Base-by-base conservation (phyloP, 2,888 invertebrate species). In the Paralinhomoeus sp. region DNA sequence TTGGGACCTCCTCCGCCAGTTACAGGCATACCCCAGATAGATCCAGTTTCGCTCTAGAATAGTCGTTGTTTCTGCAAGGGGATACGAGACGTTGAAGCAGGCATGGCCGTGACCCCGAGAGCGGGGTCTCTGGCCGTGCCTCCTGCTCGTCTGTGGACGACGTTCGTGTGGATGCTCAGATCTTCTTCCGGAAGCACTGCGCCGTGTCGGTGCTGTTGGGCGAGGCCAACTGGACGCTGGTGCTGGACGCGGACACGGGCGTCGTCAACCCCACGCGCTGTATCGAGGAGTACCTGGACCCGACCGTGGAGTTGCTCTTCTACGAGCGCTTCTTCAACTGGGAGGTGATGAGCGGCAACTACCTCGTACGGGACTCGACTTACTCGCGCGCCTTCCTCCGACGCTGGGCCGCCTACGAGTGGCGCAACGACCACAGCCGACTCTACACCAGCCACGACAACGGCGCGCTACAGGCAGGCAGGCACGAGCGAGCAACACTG, bases 261-360 rank as follows among this genome's bases (percentile, higher is more conserved):
- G 50, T 58, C 7, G 57, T 55, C 38, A 59, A 59, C 46, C 59
- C 59, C 12, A 20, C 3, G 13, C 24, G 22, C 23, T 37, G 37
- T 17, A 3, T 52, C 2, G 49, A 52, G 44, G 58, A 59, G 45
- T 59, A 55, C 54, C 58, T 59, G 44, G 59, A 59, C 44, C 48
- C 49, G 34, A 51, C 57, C 2, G 56, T 56, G 37, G 53, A 57
- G 47, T 42, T 59, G 20, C 45, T 59, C 37, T 57, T 59, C 50
- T 59, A 59, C 44, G 58, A 59, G 46, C 49, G 59, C 9, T 57
- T 56, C 47, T 59, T 57, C 51, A 59, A 59, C 45, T 59, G 56
- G 56, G 59, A 59, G 49, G 54, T 59, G 33, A 56, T 56, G 5
- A 51, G 52, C 31, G 58, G 58, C 40, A 59, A 59, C 48, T 59